Conservation (phyloP, 2,888 invertebrate species). For the Platerodrilus igneus region DNA sequence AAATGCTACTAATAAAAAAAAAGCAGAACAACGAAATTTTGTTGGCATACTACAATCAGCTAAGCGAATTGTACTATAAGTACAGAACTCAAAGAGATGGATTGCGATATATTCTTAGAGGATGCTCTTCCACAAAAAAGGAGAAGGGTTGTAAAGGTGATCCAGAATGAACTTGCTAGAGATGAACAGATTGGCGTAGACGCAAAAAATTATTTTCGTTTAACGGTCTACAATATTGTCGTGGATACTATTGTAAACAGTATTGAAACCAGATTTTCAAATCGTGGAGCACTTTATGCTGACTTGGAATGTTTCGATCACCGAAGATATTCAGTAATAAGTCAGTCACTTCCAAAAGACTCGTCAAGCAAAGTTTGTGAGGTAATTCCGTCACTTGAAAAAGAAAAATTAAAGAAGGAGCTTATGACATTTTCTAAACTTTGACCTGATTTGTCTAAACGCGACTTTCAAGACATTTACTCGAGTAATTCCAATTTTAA, state of each 20-base stretch:
- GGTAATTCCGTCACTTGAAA: background rate
- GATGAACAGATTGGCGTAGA: background rate
- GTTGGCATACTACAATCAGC: background rate
- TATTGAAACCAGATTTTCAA: background rate
- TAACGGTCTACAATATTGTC: background rate
- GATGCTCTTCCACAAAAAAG: background rate
- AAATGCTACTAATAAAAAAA: background rate
- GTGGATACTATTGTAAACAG: background rate
- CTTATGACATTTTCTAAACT: background rate
- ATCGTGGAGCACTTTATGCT: too few species aligned
- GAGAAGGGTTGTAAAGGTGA: slow-evolving; percentile 1
- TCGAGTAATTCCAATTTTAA: too few species aligned
- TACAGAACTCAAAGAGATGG: background rate
- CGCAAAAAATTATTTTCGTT: slow-evolving; percentile 1
- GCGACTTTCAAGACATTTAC: slow-evolving; percentile 1
- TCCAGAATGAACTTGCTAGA: background rate
- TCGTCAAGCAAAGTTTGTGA: background rate
- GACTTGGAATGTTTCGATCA: slow-evolving; percentile 1
- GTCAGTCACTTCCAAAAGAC: background rate
- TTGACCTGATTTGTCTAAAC: background rate
- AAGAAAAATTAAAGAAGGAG: slow-evolving; percentile 1
- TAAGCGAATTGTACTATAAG: background rate
- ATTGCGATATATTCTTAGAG: slow-evolving; percentile 2
- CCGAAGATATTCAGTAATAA: slow-evolving; percentile 1
- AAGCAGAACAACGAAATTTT: slow-evolving; percentile 1